Base-by-base conservation (phyloP, 1,140 invertebrate genomes). In the Charaxes varanes region DNA sequence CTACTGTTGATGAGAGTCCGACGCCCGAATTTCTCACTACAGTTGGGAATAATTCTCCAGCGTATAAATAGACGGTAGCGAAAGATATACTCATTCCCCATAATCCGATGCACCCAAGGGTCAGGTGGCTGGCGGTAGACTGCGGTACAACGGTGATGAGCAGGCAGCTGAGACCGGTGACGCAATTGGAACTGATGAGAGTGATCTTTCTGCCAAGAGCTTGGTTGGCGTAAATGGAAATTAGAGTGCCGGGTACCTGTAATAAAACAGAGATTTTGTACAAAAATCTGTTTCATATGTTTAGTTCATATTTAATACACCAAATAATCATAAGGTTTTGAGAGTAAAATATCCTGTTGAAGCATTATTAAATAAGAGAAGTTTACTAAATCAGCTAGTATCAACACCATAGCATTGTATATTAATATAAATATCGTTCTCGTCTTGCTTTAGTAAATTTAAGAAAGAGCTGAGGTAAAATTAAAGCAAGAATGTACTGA, bases 161-260 rank as follows among this genome's bases (percentile, higher is more conserved):
- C 1, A 93, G 56, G 34, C 90, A 87, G 2, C 88, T 86, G 6
- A 89, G n/a, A 0, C 89, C 90, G n/a, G 88, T 87, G 0, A 91
- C 38, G 1, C 84, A 61, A 59, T 92, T 90, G 1, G 89, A 86
- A 4, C 84, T 51, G 13, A 92, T 87, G 8, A 92, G 56, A 0
- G 90, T 90, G 1, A 86, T 74, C 53, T 85, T 89, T n/a, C 92
- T 80, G 0, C 91, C 91, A 10, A 91, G 73, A 17, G 73, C 73
- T 53, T 88, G 89, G 68, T 92, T 89, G 0, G 87, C 71, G 62
- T 88, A 87, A 37, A 91, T 88, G 0, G 90, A 90, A 7, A 91
- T 59, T 0, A 91, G 64, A 1, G 90, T 92, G 3, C 90, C 91
- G 1, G 91, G 90, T 23, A 92, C 81, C 64, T 91, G 72, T 24